Conservation (phyloP, 2,888 invertebrate species). For the Linnaemya vulpina region DNA sequence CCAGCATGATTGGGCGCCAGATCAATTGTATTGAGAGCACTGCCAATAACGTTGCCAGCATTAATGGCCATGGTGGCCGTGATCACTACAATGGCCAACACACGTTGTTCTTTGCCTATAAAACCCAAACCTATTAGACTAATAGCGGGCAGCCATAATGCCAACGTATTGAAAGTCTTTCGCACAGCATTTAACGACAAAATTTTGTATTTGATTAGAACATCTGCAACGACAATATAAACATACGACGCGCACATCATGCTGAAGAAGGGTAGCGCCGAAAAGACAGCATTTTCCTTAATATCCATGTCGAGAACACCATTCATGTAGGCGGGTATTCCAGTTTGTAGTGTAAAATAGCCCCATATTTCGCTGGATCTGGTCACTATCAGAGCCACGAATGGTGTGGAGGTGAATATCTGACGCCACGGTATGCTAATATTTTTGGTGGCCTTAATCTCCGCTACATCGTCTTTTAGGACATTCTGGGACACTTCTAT, state of each 20-base stretch:
- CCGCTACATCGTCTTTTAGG: constrained; percentile 51
- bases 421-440: constrained; percentile 86
- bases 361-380: constrained; percentile 89
- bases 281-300: constrained; percentile 84
- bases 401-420: constrained; percentile 86
- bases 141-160: constrained; percentile 84
- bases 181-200: constrained; percentile 80
- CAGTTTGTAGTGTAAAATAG: constrained; percentile 87
- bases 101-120: constrained; percentile 79
- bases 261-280: constrained; percentile 84
- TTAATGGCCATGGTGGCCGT: constrained; percentile 85
- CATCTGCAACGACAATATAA: constrained; percentile 83
- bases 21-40: constrained; percentile 87
- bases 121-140: constrained; percentile 85
- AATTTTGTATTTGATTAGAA: constrained; percentile 80
- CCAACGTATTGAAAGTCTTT: constrained; percentile 78
- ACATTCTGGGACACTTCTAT: constrained; percentile 84
- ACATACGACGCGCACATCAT: constrained; percentile 84
- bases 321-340: constrained; percentile 88
- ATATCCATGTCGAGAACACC: constrained; percentile 86
- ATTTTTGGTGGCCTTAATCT: constrained; percentile 42
- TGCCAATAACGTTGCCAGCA: constrained; percentile 85
- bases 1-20: constrained; percentile 88
- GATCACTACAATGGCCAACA: constrained; percentile 84
- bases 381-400: constrained; percentile 85